Percentiles rank a stretch among this genome's conserved stretches.
phyloP scores from a whole-genome alignment of 2,888 invertebrate species.

The Monopis laevigella region DNA sequence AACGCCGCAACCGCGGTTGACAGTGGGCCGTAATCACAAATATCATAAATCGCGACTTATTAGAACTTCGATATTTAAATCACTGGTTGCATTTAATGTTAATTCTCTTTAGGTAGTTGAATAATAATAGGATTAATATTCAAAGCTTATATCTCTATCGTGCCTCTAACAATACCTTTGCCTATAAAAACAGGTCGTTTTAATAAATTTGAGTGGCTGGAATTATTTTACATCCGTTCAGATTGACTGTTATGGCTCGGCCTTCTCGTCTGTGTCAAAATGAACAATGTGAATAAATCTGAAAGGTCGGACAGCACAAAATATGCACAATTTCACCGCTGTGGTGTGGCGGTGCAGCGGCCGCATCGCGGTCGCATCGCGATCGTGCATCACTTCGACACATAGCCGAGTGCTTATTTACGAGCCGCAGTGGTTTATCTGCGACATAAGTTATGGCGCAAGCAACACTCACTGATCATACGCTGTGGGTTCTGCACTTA shows the following conservation, averaged over 20 bases:
- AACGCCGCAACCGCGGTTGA: not conserved
- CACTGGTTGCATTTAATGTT: not conserved
- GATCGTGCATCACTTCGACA: conserved; percentile 12
- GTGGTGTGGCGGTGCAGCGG: conserved; percentile 5
- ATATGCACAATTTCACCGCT: conserved; percentile 10
- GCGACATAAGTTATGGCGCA: conserved; percentile 7
- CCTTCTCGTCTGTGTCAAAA: conserved; percentile 4
- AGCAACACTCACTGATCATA: conserved; percentile 5
- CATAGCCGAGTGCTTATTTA: conserved; percentile 11
- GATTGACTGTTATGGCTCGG: conserved; percentile 6
- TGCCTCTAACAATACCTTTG: not conserved
- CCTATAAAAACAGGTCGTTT: conserved; percentile 4
- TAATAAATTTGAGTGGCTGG: conserved; percentile 1
- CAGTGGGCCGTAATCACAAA: conserved; percentile 1
- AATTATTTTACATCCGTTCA: conserved; percentile 6
- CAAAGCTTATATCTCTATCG: conserved; percentile 2
- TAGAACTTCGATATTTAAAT: not conserved
- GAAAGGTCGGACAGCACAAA: conserved; percentile 7
- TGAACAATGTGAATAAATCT: conserved; percentile 9
- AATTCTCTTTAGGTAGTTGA: no score
- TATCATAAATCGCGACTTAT: no score
- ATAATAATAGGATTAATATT: not conserved
- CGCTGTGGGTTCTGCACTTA: not conserved
- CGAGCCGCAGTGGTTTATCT: conserved; percentile 10
- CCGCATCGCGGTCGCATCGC: no score